Evolutionary conservation across 2,797 vertebrate genomes (phyloP).

Genomic region (Rhinichthys osculus): DNA sequence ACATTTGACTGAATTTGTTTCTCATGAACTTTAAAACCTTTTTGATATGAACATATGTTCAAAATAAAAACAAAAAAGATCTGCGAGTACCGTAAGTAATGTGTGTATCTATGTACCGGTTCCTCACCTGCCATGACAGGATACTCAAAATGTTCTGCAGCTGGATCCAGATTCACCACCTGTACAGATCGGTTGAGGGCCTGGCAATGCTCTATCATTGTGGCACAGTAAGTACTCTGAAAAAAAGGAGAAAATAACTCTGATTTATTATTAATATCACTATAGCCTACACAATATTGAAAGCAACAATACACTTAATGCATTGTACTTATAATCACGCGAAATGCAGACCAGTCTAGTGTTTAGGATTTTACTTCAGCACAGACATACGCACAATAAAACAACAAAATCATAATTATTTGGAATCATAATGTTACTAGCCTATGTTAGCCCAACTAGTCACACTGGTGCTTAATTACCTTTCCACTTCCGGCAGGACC

Average conservation of each 20-base stretch:
- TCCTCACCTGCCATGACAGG: conserved; percentile 91
- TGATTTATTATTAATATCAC: neutral
- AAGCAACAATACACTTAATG: neutral
- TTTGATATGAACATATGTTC: neutral
- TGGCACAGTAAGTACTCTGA: conserved; percentile 97
- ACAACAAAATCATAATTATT: neutral
- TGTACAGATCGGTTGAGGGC: conserved; percentile 88
- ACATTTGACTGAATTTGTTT: neutral
- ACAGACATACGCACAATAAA: neutral
- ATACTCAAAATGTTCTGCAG: conserved; percentile 91
- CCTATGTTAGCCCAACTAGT: neutral
- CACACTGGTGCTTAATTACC: conserved; percentile 70
- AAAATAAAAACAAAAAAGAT: too few species aligned
- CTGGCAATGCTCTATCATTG: conserved; percentile 89
- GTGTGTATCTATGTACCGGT: neutral
- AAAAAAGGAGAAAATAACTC: conserved; percentile 1
- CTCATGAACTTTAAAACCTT: neutral
- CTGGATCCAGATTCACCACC: conserved; percentile 96
- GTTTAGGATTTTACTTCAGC: neutral
- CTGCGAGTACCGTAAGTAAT: too few species aligned
- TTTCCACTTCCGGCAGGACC: conserved; percentile 97
- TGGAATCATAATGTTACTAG: too few species aligned
- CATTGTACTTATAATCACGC: neutral
- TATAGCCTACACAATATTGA: too few species aligned
- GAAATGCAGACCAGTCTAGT: neutral